Base-by-base conservation (phyloP, 2,888 invertebrate genomes). In the Eristalis pertinax region DNA sequence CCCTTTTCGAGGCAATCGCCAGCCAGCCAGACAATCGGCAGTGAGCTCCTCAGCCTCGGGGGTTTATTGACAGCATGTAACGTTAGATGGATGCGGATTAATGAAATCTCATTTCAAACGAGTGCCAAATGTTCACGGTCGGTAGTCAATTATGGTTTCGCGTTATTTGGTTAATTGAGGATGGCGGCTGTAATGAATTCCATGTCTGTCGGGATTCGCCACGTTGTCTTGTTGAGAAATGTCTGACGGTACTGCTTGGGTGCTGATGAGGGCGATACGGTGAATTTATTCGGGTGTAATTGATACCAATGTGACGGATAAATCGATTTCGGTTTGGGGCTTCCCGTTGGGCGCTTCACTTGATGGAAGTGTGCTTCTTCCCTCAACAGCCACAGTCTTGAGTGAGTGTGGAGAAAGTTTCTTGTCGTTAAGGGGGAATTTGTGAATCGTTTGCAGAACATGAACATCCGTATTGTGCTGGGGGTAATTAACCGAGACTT, bases 101-200 rank as follows among this genome's bases (percentile, higher is more conserved):
- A 87, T 83, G 83, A 83, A 87, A 79, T 83, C 83, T 83, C 72
- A 82, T 83, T 83, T 79, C 75, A 58, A 79, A 78, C 72, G 83
- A 83, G 67, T 78, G 86, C 74, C 82, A 75, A 81, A 75, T 63
- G 86, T 78, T 87, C 69, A 83, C 58, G 70, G 83, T 73, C 67
- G 62, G 38, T 64, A 79, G 79, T 87, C 83, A 83, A 87, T 87
- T 87, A 80, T 79, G 79, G 82, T 65, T 70, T 79, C 72, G 73
- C 80, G 73, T 81, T 79, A 82, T 79, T 72, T 67, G 68, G 63
- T 83, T 83, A 83, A 83, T 78, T 79, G 60, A 74, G 56, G 79
- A 75, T 70, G 68, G 70, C 22, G 56, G 67, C 50, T 64, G 43
- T 77, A 73, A 75, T 81, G 73, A 77, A 74, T 73, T 85, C 69